Percentiles rank a stretch among this genome's conserved stretches.
phyloP scores from a whole-genome alignment of 2,888 invertebrate genomes.

The Leptura quadrifasciata region DNA sequence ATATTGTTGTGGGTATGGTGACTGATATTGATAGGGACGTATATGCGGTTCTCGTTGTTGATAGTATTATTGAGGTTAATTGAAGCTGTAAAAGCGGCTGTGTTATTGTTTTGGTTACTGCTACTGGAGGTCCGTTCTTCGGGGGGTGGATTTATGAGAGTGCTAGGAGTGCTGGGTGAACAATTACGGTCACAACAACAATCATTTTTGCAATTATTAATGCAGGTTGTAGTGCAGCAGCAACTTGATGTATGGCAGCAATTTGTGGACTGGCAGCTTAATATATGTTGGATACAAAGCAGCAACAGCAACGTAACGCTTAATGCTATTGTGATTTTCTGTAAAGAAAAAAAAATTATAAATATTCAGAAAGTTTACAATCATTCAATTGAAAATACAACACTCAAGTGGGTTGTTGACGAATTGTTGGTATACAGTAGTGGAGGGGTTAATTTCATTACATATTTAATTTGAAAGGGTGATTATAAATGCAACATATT shows the following conservation, averaged over 20 bases:
- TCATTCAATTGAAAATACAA: no score
- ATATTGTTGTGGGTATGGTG: slow-evolving; percentile 43
- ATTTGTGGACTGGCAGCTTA: background rate
- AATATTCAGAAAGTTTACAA: no score
- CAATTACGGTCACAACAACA: background rate
- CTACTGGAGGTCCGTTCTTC: no score
- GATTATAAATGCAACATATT: no score
- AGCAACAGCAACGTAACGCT: background rate
- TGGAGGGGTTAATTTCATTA: no score
- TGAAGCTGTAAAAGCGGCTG: slow-evolving; percentile 17
- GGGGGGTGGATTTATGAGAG: no score
- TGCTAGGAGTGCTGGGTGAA: background rate
- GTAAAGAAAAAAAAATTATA: background rate
- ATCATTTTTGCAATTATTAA: background rate
- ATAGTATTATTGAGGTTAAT: slow-evolving; percentile 47
- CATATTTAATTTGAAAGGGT: no score
- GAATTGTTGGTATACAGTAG: no score
- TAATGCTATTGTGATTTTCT: background rate
- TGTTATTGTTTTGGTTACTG: no score
- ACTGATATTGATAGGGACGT: slow-evolving; percentile 47
- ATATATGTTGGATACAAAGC: background rate
- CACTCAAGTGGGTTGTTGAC: no score
- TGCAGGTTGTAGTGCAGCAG: slow-evolving; percentile 9
- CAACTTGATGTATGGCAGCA: slow-evolving; percentile 11
- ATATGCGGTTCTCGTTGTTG: slow-evolving; percentile 44